A percentile compares a stretch with the other conserved stretches of the same genome.
Conservation (phyloP, 2,797 vertebrate genomes). For the Brotula barbata region DNA sequence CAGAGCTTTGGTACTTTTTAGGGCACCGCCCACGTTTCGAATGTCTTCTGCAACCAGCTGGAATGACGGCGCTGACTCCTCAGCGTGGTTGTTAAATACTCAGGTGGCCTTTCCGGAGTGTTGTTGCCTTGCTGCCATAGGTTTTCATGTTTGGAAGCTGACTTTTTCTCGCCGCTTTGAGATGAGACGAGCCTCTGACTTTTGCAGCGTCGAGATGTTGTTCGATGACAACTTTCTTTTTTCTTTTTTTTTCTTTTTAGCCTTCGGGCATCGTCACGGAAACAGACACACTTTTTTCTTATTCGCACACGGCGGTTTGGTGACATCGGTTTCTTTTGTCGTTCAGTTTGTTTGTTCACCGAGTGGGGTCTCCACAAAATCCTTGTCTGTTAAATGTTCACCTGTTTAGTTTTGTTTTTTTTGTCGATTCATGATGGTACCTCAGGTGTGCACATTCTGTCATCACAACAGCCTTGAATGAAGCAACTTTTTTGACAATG, state of each 20-base stretch:
- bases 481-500: constrained; percentile 21
- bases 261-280: constrained; percentile 2
- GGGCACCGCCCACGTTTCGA: constrained; percentile 18
- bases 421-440: constrained; percentile 43
- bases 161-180: neutral
- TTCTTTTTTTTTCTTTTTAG: too few species aligned
- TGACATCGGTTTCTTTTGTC: neutral
- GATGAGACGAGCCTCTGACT: neutral
- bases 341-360: constrained; percentile 12
- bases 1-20: neutral
- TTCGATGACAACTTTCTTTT: neutral
- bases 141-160: constrained; percentile 9
- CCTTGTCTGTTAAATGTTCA: constrained; percentile 1
- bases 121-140: constrained; percentile 15
- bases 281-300: neutral
- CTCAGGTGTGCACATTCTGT: constrained; percentile 49
- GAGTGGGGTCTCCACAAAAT: constrained; percentile 18
- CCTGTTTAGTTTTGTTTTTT: constrained; percentile 19
- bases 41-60: constrained; percentile 42
- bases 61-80: constrained; percentile 13
- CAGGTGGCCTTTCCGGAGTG: constrained; percentile 53
- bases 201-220: neutral
- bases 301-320: constrained; percentile 27
- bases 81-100: constrained; percentile 19
- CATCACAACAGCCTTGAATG: constrained; percentile 19